Conservation (phyloP, 2,113 vertebrate genomes). For the Thymallus thymallus region DNA sequence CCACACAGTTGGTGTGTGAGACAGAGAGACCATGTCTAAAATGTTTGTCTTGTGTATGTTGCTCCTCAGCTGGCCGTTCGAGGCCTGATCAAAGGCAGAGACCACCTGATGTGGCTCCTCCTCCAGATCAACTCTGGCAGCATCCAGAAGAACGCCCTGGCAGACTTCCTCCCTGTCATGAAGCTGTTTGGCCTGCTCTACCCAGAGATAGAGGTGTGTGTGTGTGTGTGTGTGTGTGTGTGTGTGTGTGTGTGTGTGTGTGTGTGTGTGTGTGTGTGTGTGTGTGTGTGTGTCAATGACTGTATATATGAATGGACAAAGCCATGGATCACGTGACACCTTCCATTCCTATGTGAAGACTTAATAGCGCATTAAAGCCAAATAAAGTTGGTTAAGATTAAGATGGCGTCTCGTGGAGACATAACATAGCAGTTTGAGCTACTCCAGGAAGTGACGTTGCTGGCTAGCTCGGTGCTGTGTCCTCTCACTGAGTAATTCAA, state of each 20-base stretch:
- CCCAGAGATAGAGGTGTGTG: slow-evolving; percentile 91
- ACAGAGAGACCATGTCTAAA: background rate
- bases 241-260: slow-evolving; percentile 56
- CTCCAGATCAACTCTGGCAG: slow-evolving; percentile 98
- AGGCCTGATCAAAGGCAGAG: slow-evolving; percentile 95
- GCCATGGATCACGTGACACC: too few relatives aligned
- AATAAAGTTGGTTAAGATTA: too few relatives aligned
- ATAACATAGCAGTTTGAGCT: too few relatives aligned
- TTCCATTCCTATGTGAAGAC: too few relatives aligned
- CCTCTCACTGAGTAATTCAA: too few relatives aligned
- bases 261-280: slow-evolving; percentile 78
- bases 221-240: background rate
- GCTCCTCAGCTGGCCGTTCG: slow-evolving; percentile 90
- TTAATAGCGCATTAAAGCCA: too few relatives aligned
- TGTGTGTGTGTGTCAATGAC: slow-evolving; percentile 54
- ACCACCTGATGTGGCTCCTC: slow-evolving; percentile 98
- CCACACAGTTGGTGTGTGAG: background rate
- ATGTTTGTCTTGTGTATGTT: background rate
- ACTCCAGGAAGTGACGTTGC: too few relatives aligned
- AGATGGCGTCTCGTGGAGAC: too few relatives aligned
- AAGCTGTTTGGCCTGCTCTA: slow-evolving; percentile 99
- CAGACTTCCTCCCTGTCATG: slow-evolving; percentile 98
- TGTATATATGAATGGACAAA: too few relatives aligned
- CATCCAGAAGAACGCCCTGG: slow-evolving; percentile 96
- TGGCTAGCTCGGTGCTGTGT: too few relatives aligned